A percentile compares a stretch with the other conserved stretches of the same genome.
These are phyloP conservation scores for Orthosia gothica DNA, from an alignment of 2,888 invertebrate genomes.

Conservation along the genomic window DNA sequence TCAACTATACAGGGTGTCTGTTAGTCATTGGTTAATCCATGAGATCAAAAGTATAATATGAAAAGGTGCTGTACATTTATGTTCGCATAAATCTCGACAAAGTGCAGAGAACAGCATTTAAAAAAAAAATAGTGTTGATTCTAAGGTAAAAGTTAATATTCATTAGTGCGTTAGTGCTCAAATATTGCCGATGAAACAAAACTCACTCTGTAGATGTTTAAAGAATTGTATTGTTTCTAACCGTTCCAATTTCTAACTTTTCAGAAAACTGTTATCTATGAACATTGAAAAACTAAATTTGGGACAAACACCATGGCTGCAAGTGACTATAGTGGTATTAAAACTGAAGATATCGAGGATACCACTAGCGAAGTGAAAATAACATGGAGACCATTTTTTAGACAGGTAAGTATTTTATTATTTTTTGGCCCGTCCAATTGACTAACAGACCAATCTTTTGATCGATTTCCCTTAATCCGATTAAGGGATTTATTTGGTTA, in stretches of 20 bases:
- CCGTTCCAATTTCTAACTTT: background rate
- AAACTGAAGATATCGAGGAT: constrained; percentile 43
- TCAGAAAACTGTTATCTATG: background rate
- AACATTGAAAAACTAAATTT: background rate
- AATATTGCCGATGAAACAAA: background rate
- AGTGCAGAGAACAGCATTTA: background rate
- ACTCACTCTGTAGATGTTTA: background rate
- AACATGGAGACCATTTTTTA: constrained; percentile 63
- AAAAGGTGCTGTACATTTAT: background rate
- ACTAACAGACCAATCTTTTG: background rate
- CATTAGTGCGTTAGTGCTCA: too few species aligned
- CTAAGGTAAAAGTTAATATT: too few species aligned
- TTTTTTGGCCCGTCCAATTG: background rate
- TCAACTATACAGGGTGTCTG: background rate
- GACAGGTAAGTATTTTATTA: constrained; percentile 62
- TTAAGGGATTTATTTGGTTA: background rate
- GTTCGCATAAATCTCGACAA: background rate
- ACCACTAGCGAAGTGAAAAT: constrained; percentile 22
- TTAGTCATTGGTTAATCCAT: background rate
- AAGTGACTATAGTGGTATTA: constrained; percentile 52
- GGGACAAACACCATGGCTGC: constrained; percentile 27
- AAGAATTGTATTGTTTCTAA: background rate
- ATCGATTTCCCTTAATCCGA: background rate
- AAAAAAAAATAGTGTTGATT: too few species aligned
- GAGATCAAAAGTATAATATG: background rate